Percentiles rank a stretch among this genome's conserved stretches.
Evolutionary conservation across 1,140 invertebrate genomes (phyloP).

Genomic region (Drosophila orosa): DNA sequence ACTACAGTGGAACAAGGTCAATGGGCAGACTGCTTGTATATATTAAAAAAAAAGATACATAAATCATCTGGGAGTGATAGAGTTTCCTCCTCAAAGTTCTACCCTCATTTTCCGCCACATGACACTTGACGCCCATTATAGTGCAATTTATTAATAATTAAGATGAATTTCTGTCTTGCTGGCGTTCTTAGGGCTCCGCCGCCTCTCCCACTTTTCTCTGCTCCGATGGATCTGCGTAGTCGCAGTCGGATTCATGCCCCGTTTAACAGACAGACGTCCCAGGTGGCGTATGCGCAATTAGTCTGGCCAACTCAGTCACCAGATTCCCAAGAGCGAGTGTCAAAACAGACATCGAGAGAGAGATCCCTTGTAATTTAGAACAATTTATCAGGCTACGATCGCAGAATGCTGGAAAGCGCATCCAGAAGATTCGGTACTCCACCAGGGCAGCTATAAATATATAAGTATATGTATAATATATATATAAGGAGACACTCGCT

Average conservation of each 20-base stretch:
- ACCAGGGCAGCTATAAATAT: constrained; percentile 43
- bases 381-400: constrained; percentile 42
- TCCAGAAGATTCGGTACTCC: too few species aligned
- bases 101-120: constrained; percentile 48
- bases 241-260: constrained; percentile 43
- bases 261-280: constrained; percentile 37
- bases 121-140: constrained; percentile 51
- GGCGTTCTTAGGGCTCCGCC: background rate
- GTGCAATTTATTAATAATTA: constrained; percentile 60
- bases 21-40: constrained; percentile 6
- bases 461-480: constrained; percentile 15
- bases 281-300: constrained; percentile 50
- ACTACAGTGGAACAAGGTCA: constrained; percentile 50
- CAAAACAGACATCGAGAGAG: constrained; percentile 24
- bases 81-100: constrained; percentile 14
- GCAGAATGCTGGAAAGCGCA: constrained; percentile 10
- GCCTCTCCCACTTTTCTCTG: constrained; percentile 26
- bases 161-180: constrained; percentile 46
- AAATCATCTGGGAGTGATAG: constrained; percentile 13
- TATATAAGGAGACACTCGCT: background rate
- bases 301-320: constrained; percentile 16
- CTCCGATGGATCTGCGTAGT: constrained; percentile 34
- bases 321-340: constrained; percentile 14
- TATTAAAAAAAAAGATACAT: constrained; percentile 4
- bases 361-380: constrained; percentile 36